Evolutionary conservation across 2,888 invertebrate species (phyloP).

Genomic region (Lasioglossum calceatum): DNA sequence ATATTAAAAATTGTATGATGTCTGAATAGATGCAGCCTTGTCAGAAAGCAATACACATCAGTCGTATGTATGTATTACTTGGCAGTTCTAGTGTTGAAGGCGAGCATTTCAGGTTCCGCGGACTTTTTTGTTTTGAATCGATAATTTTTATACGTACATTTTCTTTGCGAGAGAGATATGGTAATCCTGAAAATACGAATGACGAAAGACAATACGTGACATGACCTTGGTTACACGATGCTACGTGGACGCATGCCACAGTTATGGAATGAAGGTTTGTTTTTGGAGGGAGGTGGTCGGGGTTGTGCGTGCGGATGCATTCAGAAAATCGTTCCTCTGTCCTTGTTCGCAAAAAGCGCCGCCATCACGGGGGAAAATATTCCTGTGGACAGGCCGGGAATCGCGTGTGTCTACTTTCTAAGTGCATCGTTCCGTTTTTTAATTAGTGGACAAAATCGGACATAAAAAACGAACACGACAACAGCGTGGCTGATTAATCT

Average conservation of each 20-base stretch:
- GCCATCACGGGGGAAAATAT: conserved; percentile 5
- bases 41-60: not conserved
- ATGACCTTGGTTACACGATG: conserved; percentile 55
- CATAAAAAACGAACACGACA: conserved; percentile 25
- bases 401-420: conserved; percentile 55
- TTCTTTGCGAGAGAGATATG: not conserved
- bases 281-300: not conserved
- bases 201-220: conserved; percentile 50
- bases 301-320: conserved; percentile 73
- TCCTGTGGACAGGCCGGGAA: not conserved
- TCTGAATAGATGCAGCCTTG: not conserved
- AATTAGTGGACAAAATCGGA: conserved; percentile 55
- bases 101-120: not conserved
- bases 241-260: conserved; percentile 77
- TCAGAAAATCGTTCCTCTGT: conserved; percentile 65
- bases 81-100: not conserved
- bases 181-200: not conserved
- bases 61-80: not conserved
- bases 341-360: conserved; percentile 17
- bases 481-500: conserved; percentile 60
- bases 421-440: conserved; percentile 60
- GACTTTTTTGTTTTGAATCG: not conserved
- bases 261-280: conserved; percentile 64
- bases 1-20: not conserved
- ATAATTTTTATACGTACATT: not conserved